These are phyloP conservation scores for Dendroctonus valens DNA, from an alignment of 1,140 invertebrate species.

Conservation along the genomic window DNA sequence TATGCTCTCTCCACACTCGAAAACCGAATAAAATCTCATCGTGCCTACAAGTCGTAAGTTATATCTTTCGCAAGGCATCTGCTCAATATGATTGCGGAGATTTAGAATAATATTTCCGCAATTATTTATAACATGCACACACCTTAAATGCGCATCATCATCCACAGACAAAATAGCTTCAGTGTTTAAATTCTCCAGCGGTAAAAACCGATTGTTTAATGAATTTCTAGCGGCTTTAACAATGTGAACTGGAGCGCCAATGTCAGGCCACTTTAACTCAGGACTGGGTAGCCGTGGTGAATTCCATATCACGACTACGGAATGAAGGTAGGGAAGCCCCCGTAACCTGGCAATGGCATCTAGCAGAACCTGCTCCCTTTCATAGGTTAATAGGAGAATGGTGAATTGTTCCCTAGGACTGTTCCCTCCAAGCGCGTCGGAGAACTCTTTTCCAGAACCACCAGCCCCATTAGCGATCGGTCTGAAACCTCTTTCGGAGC, in stretches of 20 bases:
- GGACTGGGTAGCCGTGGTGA: slow-evolving; percentile 78
- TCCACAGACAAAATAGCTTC: slow-evolving; percentile 97
- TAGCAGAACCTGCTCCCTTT: slow-evolving; percentile 90
- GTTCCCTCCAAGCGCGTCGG: slow-evolving; percentile 93
- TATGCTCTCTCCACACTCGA: slow-evolving; percentile 96
- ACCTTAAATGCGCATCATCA: slow-evolving; percentile 89
- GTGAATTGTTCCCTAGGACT: slow-evolving; percentile 95
- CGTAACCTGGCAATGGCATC: slow-evolving; percentile 86
- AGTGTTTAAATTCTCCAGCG: slow-evolving; percentile 93
- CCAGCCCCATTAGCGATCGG: slow-evolving; percentile 89
- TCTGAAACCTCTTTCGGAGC: slow-evolving; percentile 88
- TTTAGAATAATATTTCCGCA: too few species aligned
- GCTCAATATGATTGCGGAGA: neutral
- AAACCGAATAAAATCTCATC: slow-evolving; percentile 99
- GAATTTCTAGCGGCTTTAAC: slow-evolving; percentile 87
- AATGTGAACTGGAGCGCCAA: slow-evolving; percentile 87
- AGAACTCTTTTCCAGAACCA: slow-evolving; percentile 93
- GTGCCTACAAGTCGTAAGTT: slow-evolving; percentile 66
- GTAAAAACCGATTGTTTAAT: slow-evolving; percentile 96
- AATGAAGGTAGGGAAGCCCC: slow-evolving; percentile 93
- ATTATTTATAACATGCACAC: neutral
- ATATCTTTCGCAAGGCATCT: too few species aligned
- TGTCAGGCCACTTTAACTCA: slow-evolving; percentile 91
- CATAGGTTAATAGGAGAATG: slow-evolving; percentile 95
- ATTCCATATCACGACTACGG: slow-evolving; percentile 98